A percentile compares a stretch with the other conserved stretches of the same genome.
phyloP scores from a whole-genome alignment of 1,140 invertebrate genomes.

The Hyphantria cunea region DNA sequence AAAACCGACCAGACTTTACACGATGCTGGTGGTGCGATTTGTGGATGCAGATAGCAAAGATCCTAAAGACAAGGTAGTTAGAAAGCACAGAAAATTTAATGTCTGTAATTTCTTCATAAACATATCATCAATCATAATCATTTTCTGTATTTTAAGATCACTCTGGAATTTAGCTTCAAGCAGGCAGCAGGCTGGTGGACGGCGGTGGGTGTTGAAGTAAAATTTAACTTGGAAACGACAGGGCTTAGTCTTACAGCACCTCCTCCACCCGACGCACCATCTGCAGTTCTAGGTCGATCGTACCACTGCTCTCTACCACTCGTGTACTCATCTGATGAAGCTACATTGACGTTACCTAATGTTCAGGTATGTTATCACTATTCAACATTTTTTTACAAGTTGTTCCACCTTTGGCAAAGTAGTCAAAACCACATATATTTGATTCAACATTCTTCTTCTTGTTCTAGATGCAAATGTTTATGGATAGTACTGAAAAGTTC shows the following conservation, averaged over 20 bases:
- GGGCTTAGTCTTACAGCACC: conserved; percentile 56
- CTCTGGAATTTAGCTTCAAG: conserved; percentile 76
- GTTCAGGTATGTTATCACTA: conserved; percentile 58
- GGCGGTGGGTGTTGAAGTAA: conserved; percentile 80
- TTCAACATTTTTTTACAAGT: background rate
- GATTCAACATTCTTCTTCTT: too few relatives aligned
- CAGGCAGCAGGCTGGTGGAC: conserved; percentile 79
- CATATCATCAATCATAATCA: too few relatives aligned
- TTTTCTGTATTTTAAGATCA: conserved; percentile 59
- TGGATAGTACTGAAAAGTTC: conserved; percentile 82
- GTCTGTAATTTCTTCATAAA: too few relatives aligned
- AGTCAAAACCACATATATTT: too few relatives aligned
- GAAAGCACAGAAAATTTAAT: conserved; percentile 6
- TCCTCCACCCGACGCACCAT: conserved; percentile 60
- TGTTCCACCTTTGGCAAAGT: too few relatives aligned
- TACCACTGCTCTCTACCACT: conserved; percentile 79
- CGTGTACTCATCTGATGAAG: conserved; percentile 72
- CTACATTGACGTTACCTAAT: conserved; percentile 70
- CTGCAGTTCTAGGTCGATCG: conserved; percentile 79
- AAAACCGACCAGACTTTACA: conserved; percentile 65
- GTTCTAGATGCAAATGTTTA: conserved; percentile 81
- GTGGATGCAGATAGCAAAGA: conserved; percentile 59
- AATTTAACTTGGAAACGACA: conserved; percentile 51
- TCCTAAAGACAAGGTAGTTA: conserved; percentile 60
- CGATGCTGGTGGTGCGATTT: conserved; percentile 64